Conservation (phyloP, 2,888 invertebrate genomes). For the Hydriomena furcata region DNA sequence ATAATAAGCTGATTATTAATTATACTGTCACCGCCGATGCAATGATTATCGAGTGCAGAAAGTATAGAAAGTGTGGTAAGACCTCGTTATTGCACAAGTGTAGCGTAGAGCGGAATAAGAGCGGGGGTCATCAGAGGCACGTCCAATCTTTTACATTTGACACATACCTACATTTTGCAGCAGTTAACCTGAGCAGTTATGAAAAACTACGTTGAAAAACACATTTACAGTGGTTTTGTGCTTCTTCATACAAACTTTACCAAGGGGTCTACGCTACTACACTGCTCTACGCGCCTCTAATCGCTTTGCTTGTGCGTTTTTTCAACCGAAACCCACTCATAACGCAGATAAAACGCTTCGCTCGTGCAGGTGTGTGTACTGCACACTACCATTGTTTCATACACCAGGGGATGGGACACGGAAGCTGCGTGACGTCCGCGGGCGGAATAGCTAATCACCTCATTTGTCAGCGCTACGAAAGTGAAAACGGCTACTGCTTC, state of each 20-base stretch:
- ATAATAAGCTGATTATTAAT: constrained; percentile 55
- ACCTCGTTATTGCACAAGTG: not conserved
- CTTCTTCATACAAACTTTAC: too few species aligned
- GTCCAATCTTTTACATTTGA: too few species aligned
- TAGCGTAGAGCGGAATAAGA: constrained; percentile 11
- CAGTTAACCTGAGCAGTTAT: too few species aligned
- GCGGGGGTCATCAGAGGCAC: too few species aligned
- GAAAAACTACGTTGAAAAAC: too few species aligned
- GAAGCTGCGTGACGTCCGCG: constrained; percentile 72
- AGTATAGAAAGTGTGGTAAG: constrained; percentile 50
- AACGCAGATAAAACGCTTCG: constrained; percentile 1
- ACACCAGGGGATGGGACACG: constrained; percentile 59
- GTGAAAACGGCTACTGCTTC: constrained; percentile 67
- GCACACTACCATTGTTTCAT: constrained; percentile 39
- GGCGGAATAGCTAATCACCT: constrained; percentile 67
- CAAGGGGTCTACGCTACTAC: constrained; percentile 16
- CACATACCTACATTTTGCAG: too few species aligned
- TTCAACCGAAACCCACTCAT: not conserved
- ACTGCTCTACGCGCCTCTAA: constrained; percentile 4
- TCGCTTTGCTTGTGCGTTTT: not conserved
- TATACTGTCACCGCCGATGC: constrained; percentile 39
- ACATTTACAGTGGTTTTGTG: too few species aligned
- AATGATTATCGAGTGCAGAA: constrained; percentile 33
- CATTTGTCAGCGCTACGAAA: constrained; percentile 69
- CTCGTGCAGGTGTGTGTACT: constrained; percentile 36